Evolutionary conservation across 2,888 invertebrate genomes (phyloP).

Genomic region (Eristalis arbustorum): DNA sequence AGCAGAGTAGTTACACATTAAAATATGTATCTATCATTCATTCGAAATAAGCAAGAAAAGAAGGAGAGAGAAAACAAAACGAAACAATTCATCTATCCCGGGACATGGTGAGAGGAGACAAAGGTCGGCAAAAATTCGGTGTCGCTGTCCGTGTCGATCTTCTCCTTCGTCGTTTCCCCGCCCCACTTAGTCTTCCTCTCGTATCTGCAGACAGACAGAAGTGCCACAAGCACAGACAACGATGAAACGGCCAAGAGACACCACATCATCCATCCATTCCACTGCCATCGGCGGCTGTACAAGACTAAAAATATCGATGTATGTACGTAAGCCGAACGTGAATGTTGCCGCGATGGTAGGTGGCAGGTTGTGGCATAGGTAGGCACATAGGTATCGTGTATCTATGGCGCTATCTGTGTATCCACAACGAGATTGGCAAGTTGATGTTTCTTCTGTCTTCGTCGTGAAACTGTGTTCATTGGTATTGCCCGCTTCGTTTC

Average conservation of each 20-base stretch:
- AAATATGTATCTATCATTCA: conserved; percentile 38
- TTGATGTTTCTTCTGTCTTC: not conserved
- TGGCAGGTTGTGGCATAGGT: not conserved
- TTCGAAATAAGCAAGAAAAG: conserved; percentile 7
- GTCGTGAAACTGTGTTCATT: conserved; percentile 29
- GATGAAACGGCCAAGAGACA: conserved; percentile 22
- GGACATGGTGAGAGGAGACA: conserved; percentile 39
- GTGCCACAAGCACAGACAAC: conserved; percentile 46
- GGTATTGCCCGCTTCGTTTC: conserved; percentile 38
- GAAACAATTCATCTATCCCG: conserved; percentile 16
- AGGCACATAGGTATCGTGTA: not conserved
- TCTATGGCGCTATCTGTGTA: conserved; percentile 18
- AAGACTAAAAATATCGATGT: conserved; percentile 52
- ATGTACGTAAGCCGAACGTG: conserved; percentile 44
- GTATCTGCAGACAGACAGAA: conserved; percentile 50
- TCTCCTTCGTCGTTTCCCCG: not conserved
- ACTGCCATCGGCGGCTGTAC: conserved; percentile 1
- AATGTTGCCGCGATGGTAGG: not conserved
- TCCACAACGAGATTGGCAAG: conserved; percentile 42
- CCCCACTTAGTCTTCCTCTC: not conserved
- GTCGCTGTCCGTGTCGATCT: conserved; percentile 42
- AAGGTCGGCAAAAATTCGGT: conserved; percentile 56
- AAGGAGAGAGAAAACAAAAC: not conserved
- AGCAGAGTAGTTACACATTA: conserved; percentile 13
- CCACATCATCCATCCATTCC: conserved; percentile 9